These are phyloP conservation scores for Saxicola maurus DNA, from an alignment of 2,797 vertebrate genomes.

Conservation along the genomic window DNA sequence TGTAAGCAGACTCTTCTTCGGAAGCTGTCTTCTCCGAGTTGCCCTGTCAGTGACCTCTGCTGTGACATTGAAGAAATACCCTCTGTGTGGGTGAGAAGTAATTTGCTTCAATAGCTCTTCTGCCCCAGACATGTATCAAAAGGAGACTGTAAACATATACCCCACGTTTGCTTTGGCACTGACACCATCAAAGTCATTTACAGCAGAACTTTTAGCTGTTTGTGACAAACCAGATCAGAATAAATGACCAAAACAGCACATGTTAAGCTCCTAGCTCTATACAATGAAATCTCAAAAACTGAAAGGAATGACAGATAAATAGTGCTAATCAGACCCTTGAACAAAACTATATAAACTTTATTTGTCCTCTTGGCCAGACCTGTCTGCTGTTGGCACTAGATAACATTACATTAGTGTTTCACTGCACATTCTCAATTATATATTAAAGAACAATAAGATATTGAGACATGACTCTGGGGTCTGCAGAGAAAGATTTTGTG, in stretches of 20 bases:
- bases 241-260: not conserved
- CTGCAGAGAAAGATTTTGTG: not conserved
- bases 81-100: conserved; percentile 63
- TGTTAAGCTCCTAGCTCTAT: not conserved
- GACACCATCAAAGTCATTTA: conserved; percentile 60
- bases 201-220: conserved; percentile 46
- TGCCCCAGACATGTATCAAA: conserved; percentile 68
- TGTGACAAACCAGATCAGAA: conserved; percentile 37
- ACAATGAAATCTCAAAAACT: not conserved
- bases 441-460: not conserved
- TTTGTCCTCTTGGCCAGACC: not conserved
- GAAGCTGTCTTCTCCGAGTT: conserved; percentile 29
- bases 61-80: conserved; percentile 69
- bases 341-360: not conserved
- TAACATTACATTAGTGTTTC: not conserved
- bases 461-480: not conserved
- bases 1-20: not conserved
- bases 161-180: conserved; percentile 63
- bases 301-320: not conserved
- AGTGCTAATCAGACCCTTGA: not conserved
- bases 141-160: conserved; percentile 68
- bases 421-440: not conserved
- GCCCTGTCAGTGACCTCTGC: conserved; percentile 66
- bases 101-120: conserved; percentile 63
- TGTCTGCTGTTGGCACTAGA: not conserved